Conservation (phyloP, 2,888 invertebrate species). For the Drepana falcataria region DNA sequence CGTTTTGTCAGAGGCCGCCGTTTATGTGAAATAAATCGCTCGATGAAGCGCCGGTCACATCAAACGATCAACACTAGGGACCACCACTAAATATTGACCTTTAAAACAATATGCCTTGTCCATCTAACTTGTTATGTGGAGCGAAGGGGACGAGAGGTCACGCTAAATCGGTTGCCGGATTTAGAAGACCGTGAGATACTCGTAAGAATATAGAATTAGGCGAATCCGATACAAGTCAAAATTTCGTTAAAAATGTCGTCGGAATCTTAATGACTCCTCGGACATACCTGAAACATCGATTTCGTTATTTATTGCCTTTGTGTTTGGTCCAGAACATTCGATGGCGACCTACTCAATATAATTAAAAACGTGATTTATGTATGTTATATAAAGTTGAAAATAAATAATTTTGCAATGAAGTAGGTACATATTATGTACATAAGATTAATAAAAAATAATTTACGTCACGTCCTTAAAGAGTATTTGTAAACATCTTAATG, state of each 20-base stretch:
- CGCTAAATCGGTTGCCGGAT: slow-evolving; percentile 30
- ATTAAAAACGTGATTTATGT: slow-evolving; percentile 51
- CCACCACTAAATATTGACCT: slow-evolving; percentile 34
- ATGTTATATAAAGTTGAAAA: slow-evolving; percentile 14
- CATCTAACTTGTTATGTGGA: slow-evolving; percentile 18
- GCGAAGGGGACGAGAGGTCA: slow-evolving; percentile 34
- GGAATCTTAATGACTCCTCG: slow-evolving; percentile 58
- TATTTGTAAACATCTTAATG: too few species aligned
- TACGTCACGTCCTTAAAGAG: not conserved
- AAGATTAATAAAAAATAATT: not conserved
- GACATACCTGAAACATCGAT: slow-evolving; percentile 63
- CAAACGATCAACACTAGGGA: slow-evolving; percentile 42
- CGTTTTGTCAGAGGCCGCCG: slow-evolving; percentile 51
- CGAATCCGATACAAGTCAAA: slow-evolving; percentile 38
- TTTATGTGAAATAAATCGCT: slow-evolving; percentile 68
- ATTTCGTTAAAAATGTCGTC: slow-evolving; percentile 56
- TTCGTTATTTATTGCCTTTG: slow-evolving; percentile 63
- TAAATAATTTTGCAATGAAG: slow-evolving; percentile 4
- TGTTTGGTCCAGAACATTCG: slow-evolving; percentile 40
- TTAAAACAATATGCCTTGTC: slow-evolving; percentile 12
- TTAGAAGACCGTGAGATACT: slow-evolving; percentile 46
- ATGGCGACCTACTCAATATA: slow-evolving; percentile 39
- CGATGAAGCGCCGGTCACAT: slow-evolving; percentile 53
- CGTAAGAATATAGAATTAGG: slow-evolving; percentile 52
- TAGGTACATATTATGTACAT: slow-evolving; percentile 4